A percentile compares a stretch with the other conserved stretches of the same genome.
phyloP scores from a whole-genome alignment of 2,797 vertebrate species.

The Mus spretus region DNA sequence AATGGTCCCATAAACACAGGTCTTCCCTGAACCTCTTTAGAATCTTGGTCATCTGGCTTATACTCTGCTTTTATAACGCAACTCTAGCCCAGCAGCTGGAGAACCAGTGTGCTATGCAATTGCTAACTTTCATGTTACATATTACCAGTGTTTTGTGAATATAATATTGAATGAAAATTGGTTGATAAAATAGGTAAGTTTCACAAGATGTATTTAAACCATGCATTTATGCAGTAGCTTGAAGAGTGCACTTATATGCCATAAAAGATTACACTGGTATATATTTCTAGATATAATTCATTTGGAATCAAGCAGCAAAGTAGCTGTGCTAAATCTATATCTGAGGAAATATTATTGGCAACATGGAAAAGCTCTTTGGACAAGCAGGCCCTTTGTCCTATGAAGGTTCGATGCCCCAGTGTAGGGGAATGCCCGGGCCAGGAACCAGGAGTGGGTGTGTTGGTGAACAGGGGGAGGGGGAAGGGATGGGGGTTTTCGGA shows the following conservation, averaged over 20 bases:
- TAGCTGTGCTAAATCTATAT: conserved; percentile 3
- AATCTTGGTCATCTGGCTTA: neutral
- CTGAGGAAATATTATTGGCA: conserved; percentile 37
- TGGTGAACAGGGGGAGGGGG: no score
- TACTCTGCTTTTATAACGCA: neutral
- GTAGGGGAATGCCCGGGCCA: no score
- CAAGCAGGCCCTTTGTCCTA: neutral
- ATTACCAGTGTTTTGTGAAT: neutral
- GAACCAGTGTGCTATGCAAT: neutral
- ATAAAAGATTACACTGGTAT: neutral
- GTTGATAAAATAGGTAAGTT: neutral
- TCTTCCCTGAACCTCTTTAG: neutral
- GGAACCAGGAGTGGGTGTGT: no score
- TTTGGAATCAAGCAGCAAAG: conserved; percentile 41
- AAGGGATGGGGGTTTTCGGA: no score
- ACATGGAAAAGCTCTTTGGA: conserved; percentile 49
- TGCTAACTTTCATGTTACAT: neutral
- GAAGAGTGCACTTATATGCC: neutral
- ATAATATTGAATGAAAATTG: neutral
- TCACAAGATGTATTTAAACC: conserved; percentile 9
- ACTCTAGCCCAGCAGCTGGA: neutral
- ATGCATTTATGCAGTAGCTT: neutral
- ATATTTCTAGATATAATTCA: neutral
- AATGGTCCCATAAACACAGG: neutral
- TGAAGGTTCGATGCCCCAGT: no score